A percentile compares a stretch with the other conserved stretches of the same genome.
Evolutionary conservation across 2,888 invertebrate species (phyloP).

Genomic region (Mechanitis messenoides): DNA sequence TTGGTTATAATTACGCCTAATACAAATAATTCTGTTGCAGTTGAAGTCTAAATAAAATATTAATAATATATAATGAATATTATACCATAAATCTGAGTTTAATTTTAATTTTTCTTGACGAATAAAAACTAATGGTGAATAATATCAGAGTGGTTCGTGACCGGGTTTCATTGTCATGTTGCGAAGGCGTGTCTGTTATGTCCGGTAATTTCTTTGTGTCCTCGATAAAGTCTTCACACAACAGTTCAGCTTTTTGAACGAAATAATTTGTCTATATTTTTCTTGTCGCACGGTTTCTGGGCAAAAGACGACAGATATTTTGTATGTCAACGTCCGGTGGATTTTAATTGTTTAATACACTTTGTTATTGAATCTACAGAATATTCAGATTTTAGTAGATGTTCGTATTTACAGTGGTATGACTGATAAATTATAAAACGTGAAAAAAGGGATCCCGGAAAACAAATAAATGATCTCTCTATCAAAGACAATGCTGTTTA

Average conservation of each 20-base stretch:
- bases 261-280: conserved; percentile 10
- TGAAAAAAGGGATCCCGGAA: conserved; percentile 6
- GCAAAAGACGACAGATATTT: not conserved
- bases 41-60: too few species aligned
- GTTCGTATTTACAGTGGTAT: too few species aligned
- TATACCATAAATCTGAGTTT: not conserved
- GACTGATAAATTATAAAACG: too few species aligned
- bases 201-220: conserved; percentile 36
- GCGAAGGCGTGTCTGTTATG: conserved; percentile 33
- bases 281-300: conserved; percentile 10
- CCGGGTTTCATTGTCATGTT: conserved; percentile 36
- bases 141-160: conserved; percentile 36
- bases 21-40: too few species aligned
- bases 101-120: conserved; percentile 17
- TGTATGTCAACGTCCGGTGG: too few species aligned
- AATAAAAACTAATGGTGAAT: conserved; percentile 29
- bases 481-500: conserved; percentile 58
- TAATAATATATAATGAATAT: too few species aligned
- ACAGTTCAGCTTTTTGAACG: conserved; percentile 18
- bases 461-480: conserved; percentile 44
- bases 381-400: too few species aligned
- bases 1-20: too few species aligned
- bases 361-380: too few species aligned
- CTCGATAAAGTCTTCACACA: conserved; percentile 24
- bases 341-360: too few species aligned